Evolutionary conservation across 2,797 vertebrate genomes (phyloP).

Genomic region (Balearica regulorum): DNA sequence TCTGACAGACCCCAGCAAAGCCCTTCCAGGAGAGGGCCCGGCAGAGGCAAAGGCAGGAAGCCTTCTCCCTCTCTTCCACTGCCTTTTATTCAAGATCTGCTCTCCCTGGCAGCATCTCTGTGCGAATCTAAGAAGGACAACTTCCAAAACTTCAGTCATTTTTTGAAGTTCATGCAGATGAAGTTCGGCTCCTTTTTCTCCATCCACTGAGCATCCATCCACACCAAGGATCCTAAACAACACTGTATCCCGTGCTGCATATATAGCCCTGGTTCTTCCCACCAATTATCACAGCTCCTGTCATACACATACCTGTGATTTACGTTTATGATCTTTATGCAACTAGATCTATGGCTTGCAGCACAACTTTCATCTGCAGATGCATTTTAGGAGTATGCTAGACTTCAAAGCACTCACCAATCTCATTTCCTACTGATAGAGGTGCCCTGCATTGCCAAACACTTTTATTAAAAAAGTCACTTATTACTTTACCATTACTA

Average conservation of each 20-base stretch:
- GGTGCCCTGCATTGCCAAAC: neutral
- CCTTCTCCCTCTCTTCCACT: neutral
- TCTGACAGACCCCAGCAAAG: rapidly evolving
- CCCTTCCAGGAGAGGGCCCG: neutral
- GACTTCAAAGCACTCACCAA: neutral
- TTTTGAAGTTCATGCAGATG: neutral
- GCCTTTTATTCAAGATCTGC: neutral
- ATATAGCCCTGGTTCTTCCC: neutral
- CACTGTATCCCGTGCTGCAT: neutral
- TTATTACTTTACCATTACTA: neutral
- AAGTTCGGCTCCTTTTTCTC: neutral
- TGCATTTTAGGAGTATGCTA: neutral
- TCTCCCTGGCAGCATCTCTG: neutral
- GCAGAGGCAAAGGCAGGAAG: neutral
- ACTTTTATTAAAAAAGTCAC: neutral
- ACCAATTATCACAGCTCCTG: neutral
- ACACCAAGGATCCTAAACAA: neutral
- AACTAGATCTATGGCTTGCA: neutral
- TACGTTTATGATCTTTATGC: neutral
- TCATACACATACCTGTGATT: neutral
- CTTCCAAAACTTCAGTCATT: neutral
- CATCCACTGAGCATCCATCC: neutral
- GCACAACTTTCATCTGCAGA: neutral
- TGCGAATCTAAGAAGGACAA: neutral
- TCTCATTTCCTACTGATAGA: neutral